Base-by-base conservation (phyloP, 2,113 vertebrate species). In the Riparia riparia region DNA sequence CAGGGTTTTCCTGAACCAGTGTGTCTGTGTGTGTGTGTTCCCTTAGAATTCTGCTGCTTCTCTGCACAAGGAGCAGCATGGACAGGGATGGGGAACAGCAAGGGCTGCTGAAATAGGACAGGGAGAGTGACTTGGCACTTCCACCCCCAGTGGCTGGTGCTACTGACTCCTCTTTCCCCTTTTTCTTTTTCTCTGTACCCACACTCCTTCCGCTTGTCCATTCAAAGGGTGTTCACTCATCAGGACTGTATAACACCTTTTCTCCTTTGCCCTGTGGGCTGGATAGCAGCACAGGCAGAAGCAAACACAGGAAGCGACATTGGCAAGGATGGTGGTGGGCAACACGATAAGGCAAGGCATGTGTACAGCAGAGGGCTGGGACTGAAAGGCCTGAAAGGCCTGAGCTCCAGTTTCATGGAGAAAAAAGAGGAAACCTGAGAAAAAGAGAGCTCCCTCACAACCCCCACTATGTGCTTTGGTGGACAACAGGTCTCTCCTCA, bases 31-130 rank as follows among this genome's bases (percentile, higher is more conserved):
- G 11, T 31, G 11, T 31, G 11, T 50, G 22, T 26, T 70, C 70
- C 28, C 34, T 19, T 70, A 60, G 54, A n/a, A 61, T 17, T 63
- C 39, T 84, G 42, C 47, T 74, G 25, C 37, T 91, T 78, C 78
- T 70, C 42, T 19, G 16, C 7, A 6, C 0, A 2, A 73, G 9
- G 14, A n/a, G 15, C 31, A 8, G 21, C 14, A 32, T 5, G 8
- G 39, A 28, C 7, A 28, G 29, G 26, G 32, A 56, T 28, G 5
- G 3, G 4, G 7, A 3, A 10, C n/a, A 65, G 15, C 31, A 77
- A 21, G 5, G 7, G 6, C 25, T 80, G 13, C 41, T 73, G 17
- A 31, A 73, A 45, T 19, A 77, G 13, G 31, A 7, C 39, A 44
- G 9, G 6, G 19, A 69, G 12, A 2, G n/a, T 80, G n/a, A 25